Evolutionary conservation across 2,797 vertebrate species (phyloP).

Genomic region (Natrix natrix): DNA sequence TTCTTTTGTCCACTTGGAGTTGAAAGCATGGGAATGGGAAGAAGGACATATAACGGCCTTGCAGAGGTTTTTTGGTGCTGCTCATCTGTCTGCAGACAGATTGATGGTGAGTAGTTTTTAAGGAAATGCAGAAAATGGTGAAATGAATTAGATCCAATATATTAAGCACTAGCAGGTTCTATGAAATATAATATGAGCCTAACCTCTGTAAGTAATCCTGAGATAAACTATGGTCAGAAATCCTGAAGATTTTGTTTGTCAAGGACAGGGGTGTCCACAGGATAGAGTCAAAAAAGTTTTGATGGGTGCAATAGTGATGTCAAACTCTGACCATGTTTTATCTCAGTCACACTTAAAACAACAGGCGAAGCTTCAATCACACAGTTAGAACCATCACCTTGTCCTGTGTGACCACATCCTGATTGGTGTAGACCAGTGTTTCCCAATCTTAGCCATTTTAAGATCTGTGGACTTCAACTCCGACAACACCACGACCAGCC

Average conservation of each 20-base stretch:
- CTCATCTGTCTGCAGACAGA: not conserved
- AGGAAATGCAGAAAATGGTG: not conserved
- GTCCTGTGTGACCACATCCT: not conserved
- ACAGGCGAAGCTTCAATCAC: not conserved
- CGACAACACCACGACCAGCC: not conserved
- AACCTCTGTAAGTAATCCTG: not conserved
- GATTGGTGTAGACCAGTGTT: not conserved
- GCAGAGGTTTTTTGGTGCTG: too few relatives aligned
- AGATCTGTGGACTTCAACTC: not conserved
- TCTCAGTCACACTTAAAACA: not conserved
- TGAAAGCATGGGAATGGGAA: not conserved
- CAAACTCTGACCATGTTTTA: not conserved
- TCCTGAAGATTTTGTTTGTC: not conserved
- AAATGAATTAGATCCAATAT: not conserved
- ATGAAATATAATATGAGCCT: not conserved
- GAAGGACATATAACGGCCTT: not conserved
- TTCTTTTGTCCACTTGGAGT: not conserved
- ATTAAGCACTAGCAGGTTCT: not conserved
- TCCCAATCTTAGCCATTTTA: not conserved
- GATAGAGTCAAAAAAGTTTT: not conserved
- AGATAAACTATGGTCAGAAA: not conserved
- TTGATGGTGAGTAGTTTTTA: not conserved
- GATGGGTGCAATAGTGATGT: not conserved
- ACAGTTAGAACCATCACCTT: not conserved
- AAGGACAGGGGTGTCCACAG: not conserved